Percentiles rank a stretch among this genome's conserved stretches.
Conservation (phyloP, 2,797 vertebrate species). For the Epinephelus coioides region DNA sequence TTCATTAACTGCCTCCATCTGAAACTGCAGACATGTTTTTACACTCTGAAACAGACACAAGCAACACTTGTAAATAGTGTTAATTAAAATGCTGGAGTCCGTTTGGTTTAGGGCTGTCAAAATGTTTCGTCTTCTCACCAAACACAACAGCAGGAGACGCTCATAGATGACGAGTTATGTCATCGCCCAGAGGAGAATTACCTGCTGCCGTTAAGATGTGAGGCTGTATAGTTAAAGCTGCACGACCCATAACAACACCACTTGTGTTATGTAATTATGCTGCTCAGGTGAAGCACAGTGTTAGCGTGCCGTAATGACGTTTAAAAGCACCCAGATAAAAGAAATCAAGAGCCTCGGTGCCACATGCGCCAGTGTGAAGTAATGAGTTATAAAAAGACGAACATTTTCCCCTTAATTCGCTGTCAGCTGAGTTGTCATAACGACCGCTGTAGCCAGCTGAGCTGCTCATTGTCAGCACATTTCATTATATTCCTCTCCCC, state of each 20-base stretch:
- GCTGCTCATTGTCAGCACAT: slow-evolving; percentile 57
- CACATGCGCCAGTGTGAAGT: slow-evolving; percentile 7
- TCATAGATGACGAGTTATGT: background rate
- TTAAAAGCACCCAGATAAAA: background rate
- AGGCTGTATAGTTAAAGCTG: background rate
- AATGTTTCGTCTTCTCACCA: background rate
- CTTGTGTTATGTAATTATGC: slow-evolving; percentile 7
- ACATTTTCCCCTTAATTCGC: slow-evolving; percentile 18
- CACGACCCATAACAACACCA: background rate
- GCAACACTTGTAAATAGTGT: background rate
- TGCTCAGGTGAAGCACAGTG: background rate
- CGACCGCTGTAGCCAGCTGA: slow-evolving; percentile 12
- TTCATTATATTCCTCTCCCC: slow-evolving; percentile 52
- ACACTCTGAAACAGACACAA: background rate
- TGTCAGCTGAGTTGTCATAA: slow-evolving; percentile 56
- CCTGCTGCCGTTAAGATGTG: background rate
- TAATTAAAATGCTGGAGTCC: background rate
- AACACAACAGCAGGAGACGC: background rate
- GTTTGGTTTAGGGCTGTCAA: background rate
- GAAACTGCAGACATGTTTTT: background rate
- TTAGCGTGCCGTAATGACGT: slow-evolving; percentile 1
- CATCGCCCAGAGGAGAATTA: background rate
- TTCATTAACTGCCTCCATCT: background rate
- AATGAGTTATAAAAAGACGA: slow-evolving; percentile 2
- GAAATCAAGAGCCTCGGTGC: background rate